Base-by-base conservation (phyloP, 2,797 vertebrate genomes). In the Sebastes steindachneri region DNA sequence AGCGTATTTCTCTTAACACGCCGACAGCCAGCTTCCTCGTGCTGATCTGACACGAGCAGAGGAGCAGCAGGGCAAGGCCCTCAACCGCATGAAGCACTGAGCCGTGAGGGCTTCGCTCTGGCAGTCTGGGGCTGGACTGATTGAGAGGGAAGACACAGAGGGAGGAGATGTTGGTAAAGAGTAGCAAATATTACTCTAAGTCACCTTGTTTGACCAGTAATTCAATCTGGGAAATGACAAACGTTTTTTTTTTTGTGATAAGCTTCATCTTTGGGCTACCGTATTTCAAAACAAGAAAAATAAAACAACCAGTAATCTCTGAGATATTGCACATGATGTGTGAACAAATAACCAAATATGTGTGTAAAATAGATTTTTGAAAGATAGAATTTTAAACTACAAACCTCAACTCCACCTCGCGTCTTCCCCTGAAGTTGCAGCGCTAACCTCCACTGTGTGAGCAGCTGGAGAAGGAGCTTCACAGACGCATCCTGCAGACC, bases 1-100 rank as follows among this genome's bases (percentile, higher is more conserved):
- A 97, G 64, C 99, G 97, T 28, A 99, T 97, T 93, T 99, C 99
- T 91, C 97, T 95, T 75, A 99, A 96, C 69, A 99, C 98, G 5
- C 97, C 86, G 26, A 99, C 98, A 0, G 98, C 98, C 69, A 99
- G 94, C 87, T 99, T 99, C 82, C 98, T 97, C 0, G 98, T 99
- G 86, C 97, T 97, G 82, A 97, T 96, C 88, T 99, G 98, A 94
- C 98, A 99, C 17, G 97, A 99, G 90, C 99, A 99, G 80, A 99
- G 97, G 68, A 99, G 95, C 79, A 99, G 96, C 69, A 99, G 94
- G 0, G 97, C 98, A 77, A 99, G 97, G 25, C 99, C 98, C 90
- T 99, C 98, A 0, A 99, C 98, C 0, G 98, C 98, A 0, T 99
- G 98, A 33, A 99, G 95, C 6, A 99, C 98, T 0, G 96, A 97